Evolutionary conservation across 2,797 vertebrate genomes (phyloP), one percentile per base, ranked within the genome.

Genomic region (Oryzias dopingdopingensis): DNA sequence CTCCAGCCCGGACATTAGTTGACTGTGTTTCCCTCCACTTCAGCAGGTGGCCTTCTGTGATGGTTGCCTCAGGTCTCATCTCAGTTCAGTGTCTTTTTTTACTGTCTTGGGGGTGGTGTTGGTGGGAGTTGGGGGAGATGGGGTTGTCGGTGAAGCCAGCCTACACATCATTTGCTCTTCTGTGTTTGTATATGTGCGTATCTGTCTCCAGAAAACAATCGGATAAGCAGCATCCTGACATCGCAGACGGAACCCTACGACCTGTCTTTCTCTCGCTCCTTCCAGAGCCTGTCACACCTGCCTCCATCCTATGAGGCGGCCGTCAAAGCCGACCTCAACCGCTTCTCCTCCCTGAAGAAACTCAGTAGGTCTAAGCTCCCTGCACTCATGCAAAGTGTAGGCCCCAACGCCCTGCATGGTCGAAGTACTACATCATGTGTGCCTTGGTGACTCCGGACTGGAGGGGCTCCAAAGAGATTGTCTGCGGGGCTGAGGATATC

Each of bases 181-280:
- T 86, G 79, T 90, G 75, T 90, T 62, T 90, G 82, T 90, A 89
- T 81, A 85, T 90, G 85, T 90, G 74, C 85, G 85, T 90, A 89
- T 86, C 86, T 90, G 84, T 88, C 82, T 88, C 86, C 92, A 98
- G 96, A 98, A 81, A 97, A 95, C 80, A 94, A 95, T n/a, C 93
- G 96, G 74, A 90, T 91, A 92, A 97, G 96, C 90, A 94, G 93
- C 72, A 98, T 99, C 87, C 93, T 99, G 79, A 99, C 97, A 4
- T 99, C 95, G n/a, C 96, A 97, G 87, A 98, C 97, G 0, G 97
- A 98, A 85, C 97, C 97, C 76, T 98, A 98, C 54, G 96, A 98
- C 85, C 92, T 99, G 74, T 98, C 96, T 82, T 99, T 96, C 92
- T 99, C 96, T 44, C 94, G 96, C 86, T 98, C 97, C 79, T 99